Evolutionary conservation across 1,140 invertebrate genomes (phyloP).

Genomic region (Rhysida immarginata): DNA sequence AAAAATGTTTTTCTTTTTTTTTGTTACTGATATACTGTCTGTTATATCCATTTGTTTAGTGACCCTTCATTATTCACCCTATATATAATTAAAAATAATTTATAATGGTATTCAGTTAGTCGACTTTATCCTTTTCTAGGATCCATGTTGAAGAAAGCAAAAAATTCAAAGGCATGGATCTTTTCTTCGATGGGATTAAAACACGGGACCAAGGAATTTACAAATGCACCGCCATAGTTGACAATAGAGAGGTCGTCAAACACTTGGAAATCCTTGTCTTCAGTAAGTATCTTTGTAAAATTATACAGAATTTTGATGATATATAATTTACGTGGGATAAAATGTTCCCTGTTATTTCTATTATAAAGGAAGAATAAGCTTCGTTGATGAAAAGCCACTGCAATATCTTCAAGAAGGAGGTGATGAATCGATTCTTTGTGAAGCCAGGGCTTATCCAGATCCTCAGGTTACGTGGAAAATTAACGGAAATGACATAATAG

Average conservation of each 20-base stretch:
- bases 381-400: too few species aligned
- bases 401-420: conserved; percentile 33
- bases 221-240: conserved; percentile 22
- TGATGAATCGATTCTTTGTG: conserved; percentile 32
- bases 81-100: background rate
- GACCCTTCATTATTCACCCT: too few species aligned
- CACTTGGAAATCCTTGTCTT: conserved; percentile 23
- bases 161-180: conserved; percentile 18
- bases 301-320: too few species aligned
- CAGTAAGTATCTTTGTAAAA: conserved; percentile 21
- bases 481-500: conserved; percentile 24
- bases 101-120: too few species aligned
- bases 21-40: too few species aligned
- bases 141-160: conserved; percentile 22
- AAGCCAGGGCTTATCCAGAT: conserved; percentile 35
- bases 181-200: conserved; percentile 24
- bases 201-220: conserved; percentile 23
- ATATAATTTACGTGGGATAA: too few species aligned
- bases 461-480: conserved; percentile 31
- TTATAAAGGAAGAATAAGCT: too few species aligned
- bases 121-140: conserved; percentile 13
- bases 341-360: too few species aligned
- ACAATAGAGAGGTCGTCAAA: conserved; percentile 19
- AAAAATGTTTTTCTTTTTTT: too few species aligned
- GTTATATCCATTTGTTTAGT: too few species aligned